These are phyloP conservation scores for Gallinago nigripennis DNA, from an alignment of 2,797 vertebrate species.

Conservation along the genomic window DNA sequence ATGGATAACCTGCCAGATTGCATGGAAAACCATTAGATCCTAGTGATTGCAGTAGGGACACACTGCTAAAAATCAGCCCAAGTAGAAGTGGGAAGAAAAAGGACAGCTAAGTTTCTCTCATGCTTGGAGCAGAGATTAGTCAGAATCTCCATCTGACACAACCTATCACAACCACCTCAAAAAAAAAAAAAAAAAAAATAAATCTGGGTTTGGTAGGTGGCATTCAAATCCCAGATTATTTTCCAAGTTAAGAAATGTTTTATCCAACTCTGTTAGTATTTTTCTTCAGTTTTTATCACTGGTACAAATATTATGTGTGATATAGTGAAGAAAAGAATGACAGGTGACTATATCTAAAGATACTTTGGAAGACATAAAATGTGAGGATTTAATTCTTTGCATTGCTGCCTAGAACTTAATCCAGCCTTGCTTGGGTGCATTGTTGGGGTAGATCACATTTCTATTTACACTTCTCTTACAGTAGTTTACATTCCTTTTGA, in stretches of 20 bases:
- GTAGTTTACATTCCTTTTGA: background rate
- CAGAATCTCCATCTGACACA: background rate
- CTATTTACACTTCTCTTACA: background rate
- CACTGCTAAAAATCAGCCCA: background rate
- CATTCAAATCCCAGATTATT: background rate
- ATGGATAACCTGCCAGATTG: background rate
- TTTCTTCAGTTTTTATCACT: background rate
- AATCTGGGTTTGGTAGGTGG: background rate
- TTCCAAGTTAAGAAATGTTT: background rate
- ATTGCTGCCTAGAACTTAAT: background rate
- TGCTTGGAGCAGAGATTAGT: background rate
- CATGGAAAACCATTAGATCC: background rate
- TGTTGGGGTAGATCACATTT: background rate
- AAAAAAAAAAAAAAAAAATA: background rate
- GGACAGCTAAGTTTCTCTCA: background rate
- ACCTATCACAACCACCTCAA: background rate
- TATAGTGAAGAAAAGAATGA: background rate
- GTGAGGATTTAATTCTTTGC: background rate
- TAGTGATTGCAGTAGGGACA: background rate
- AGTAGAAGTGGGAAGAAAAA: background rate
- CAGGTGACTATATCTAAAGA: background rate
- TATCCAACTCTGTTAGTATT: background rate
- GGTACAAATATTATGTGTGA: background rate
- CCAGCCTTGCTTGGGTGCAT: background rate
- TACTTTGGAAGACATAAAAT: background rate